These are phyloP conservation scores for Podarcis cretensis DNA, from an alignment of 2,113 vertebrate species.

Conservation along the genomic window DNA sequence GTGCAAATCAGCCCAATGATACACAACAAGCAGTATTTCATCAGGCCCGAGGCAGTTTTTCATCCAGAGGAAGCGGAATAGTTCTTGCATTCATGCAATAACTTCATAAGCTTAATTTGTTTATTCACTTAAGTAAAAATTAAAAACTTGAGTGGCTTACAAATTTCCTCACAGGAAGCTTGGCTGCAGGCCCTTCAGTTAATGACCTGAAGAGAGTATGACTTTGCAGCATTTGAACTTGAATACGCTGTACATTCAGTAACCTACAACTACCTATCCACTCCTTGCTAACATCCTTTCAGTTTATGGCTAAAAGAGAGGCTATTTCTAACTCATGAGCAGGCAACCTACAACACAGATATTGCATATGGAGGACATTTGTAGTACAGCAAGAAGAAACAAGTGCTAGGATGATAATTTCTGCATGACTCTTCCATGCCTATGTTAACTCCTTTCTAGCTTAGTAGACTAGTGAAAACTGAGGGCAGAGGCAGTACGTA, in stretches of 20 bases:
- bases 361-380: not conserved
- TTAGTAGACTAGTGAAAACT: not conserved
- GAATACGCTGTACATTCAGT: not conserved
- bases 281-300: not conserved
- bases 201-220: not conserved
- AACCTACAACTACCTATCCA: not conserved
- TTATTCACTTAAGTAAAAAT: not conserved
- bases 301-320: not conserved
- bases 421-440: not conserved
- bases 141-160: not conserved
- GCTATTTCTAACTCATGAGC: not conserved
- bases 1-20: not conserved
- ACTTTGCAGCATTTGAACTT: not conserved
- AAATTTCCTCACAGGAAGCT: not conserved
- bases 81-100: not conserved
- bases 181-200: not conserved
- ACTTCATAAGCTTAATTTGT: not conserved
- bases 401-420: not conserved
- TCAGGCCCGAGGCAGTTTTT: not conserved
- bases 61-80: not conserved
- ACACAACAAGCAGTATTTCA: not conserved
- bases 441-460: not conserved
- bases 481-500: not conserved
- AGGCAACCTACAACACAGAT: no score
- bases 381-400: not conserved